phyloP scores from a whole-genome alignment of 2,888 invertebrate genomes.

The Apomyelois bistriatella region DNA sequence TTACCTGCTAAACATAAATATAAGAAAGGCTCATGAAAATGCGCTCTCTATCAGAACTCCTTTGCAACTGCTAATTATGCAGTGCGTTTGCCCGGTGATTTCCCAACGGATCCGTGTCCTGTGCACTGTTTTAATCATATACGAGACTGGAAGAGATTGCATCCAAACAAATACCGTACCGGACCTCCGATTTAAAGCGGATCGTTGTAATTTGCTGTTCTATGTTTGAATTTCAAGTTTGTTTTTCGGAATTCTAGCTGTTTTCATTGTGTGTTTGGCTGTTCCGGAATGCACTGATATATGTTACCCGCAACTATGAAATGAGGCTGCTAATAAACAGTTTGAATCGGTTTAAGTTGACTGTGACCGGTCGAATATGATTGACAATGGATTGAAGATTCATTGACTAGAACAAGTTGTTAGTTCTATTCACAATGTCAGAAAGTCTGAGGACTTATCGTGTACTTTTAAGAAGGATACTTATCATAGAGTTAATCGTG shows the following conservation, averaged over 20 bases:
- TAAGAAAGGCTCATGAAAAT: background rate
- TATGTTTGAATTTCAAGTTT: slow-evolving; percentile 52
- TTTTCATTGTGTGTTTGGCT: slow-evolving; percentile 1
- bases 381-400: background rate
- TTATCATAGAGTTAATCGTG: no score
- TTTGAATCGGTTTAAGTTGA: background rate
- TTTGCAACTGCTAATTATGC: slow-evolving; percentile 74
- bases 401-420: background rate
- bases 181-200: slow-evolving; percentile 34
- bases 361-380: background rate
- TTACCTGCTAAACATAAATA: background rate
- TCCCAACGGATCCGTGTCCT: slow-evolving; percentile 68
- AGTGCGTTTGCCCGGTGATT: slow-evolving; percentile 71
- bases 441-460: no score
- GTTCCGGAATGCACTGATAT: background rate
- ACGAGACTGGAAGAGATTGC: slow-evolving; percentile 68
- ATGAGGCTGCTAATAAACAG: background rate
- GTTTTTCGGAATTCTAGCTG: slow-evolving; percentile 33
- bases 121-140: slow-evolving; percentile 77
- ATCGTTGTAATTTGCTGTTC: slow-evolving; percentile 66
- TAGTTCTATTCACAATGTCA: no score
- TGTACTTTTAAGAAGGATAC: no score
- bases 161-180: slow-evolving; percentile 66
- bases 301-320: background rate
- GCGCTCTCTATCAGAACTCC: slow-evolving; percentile 39